Percentiles rank a stretch among this genome's conserved stretches.
These are phyloP conservation scores for Verasper variegatus DNA, from an alignment of 2,113 vertebrate species.

Conservation along the genomic window DNA sequence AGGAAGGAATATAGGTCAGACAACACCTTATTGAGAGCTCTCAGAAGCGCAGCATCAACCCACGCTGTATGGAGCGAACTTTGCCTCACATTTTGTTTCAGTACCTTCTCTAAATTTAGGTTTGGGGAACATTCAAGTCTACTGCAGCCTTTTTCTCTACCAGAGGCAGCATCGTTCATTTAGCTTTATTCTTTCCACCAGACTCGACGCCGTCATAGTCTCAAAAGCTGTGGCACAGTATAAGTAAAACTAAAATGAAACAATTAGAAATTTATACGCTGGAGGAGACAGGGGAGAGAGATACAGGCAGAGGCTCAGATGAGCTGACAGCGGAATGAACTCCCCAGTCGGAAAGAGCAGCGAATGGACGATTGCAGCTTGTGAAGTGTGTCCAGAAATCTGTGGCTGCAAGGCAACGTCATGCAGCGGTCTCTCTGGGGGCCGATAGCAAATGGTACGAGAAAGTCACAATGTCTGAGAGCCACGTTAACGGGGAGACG, in stretches of 20 bases:
- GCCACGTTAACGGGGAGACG: constrained; percentile 53
- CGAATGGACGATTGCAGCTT: constrained; percentile 11
- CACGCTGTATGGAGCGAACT: constrained; percentile 57
- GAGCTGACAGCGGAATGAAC: background rate
- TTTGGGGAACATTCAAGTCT: too few species aligned
- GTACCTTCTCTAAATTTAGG: constrained; percentile 41
- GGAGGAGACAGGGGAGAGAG: background rate
- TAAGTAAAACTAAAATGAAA: constrained; percentile 8
- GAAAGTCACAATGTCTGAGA: constrained; percentile 61
- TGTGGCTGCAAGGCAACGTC: constrained; percentile 46
- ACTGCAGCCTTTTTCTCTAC: constrained; percentile 6
- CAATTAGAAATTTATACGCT: constrained; percentile 3
- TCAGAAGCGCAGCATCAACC: constrained; percentile 40
- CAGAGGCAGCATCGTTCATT: constrained; percentile 8
- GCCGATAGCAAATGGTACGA: constrained; percentile 45
- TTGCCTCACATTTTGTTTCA: constrained; percentile 26
- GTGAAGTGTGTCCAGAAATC: constrained; percentile 39
- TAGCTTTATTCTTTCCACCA: constrained; percentile 5
- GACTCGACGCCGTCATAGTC: background rate
- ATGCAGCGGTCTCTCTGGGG: constrained; percentile 21
- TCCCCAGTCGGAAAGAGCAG: constrained; percentile 14
- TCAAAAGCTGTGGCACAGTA: background rate
- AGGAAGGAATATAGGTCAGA: constrained; percentile 63
- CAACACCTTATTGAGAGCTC: constrained; percentile 61
- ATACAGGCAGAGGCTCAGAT: background rate